Conservation (phyloP, 2,888 invertebrate species). For the Drosophila vallismaia region DNA sequence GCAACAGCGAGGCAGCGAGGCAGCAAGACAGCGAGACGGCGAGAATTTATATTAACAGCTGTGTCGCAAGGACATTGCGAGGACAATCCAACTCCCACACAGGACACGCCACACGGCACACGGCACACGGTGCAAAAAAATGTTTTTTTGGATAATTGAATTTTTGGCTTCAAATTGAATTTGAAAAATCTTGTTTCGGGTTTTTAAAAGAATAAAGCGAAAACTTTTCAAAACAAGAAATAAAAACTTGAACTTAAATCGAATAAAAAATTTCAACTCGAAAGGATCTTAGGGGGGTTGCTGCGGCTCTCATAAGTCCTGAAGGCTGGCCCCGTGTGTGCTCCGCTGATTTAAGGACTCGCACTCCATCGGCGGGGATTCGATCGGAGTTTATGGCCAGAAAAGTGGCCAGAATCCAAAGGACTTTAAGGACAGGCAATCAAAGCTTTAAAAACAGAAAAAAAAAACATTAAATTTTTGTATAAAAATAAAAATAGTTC, state of each 20-base stretch:
- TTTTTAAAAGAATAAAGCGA: not conserved
- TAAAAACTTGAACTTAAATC: not conserved
- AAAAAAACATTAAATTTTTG: too few species aligned
- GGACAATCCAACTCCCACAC: constrained; percentile 7
- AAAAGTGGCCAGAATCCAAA: constrained; percentile 10
- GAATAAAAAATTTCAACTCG: not conserved
- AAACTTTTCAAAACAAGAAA: not conserved
- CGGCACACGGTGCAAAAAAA: not conserved
- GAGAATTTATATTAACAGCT: constrained; percentile 73
- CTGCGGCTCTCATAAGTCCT: constrained; percentile 9
- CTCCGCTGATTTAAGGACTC: constrained; percentile 21
- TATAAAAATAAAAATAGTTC: too few species aligned
- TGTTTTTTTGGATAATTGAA: not conserved
- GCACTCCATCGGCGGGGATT: not conserved
- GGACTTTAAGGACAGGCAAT: too few species aligned
- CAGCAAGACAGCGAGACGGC: constrained; percentile 52
- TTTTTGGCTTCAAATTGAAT: not conserved
- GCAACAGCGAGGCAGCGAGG: constrained; percentile 53
- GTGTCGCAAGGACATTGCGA: constrained; percentile 53
- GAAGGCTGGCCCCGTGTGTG: constrained; percentile 5
- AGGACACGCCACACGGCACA: not conserved
- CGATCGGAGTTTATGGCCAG: not conserved
- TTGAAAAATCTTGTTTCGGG: not conserved
- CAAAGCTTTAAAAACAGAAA: too few species aligned
- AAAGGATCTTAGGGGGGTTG: not conserved